Evolutionary conservation across 2,888 invertebrate genomes (phyloP), one percentile per base, ranked within the genome.

Genomic region (Carcina quercana): DNA sequence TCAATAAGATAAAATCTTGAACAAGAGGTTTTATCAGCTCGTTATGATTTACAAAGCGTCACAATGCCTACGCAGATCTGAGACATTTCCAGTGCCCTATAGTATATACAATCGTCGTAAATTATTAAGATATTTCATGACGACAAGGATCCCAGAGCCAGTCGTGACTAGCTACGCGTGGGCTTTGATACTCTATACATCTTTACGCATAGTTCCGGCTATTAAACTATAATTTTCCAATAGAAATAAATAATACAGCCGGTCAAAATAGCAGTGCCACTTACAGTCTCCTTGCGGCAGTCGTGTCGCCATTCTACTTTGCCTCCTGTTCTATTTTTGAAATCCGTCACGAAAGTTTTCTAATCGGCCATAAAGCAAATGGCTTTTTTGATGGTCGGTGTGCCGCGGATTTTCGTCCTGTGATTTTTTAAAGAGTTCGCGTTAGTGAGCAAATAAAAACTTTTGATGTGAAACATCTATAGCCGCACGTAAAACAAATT

Each of bases 191-290:
- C 56, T 61, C 59, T 43, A 40, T 39, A 42, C 51, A 53, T 53
- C 55, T 53, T 33, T 60, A 65, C 64, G 58, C 60, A 59, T 61
- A 63, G 67, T 64, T 69, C 69, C 64, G 62, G 55, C 64, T 59
- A 70, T 75, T 74, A 73, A 57, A 65, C 65, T 49, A 71, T 74
- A 72, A 80, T 82, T 75, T 75, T 76, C 61, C 74, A 82, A 80
- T 79, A 80, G 65, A 79, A 76, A 71, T 75, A 79, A 71, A 75
- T 71, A 75, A 68, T 73, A 64, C 59, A 59, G 45, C 57, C 64
- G 64, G 71, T 70, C 70, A 74, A 74, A 79, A 76, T 73, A 75
- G 58, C 60, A 45, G 39, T 54, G 42, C 59, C 63, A 63, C 59
- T 65, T 62, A 24, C 61, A 46, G 52, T 58, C 65, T 69, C 67